Conservation (phyloP, 2,797 vertebrate genomes). For the Phaenicophaeus curvirostris region DNA sequence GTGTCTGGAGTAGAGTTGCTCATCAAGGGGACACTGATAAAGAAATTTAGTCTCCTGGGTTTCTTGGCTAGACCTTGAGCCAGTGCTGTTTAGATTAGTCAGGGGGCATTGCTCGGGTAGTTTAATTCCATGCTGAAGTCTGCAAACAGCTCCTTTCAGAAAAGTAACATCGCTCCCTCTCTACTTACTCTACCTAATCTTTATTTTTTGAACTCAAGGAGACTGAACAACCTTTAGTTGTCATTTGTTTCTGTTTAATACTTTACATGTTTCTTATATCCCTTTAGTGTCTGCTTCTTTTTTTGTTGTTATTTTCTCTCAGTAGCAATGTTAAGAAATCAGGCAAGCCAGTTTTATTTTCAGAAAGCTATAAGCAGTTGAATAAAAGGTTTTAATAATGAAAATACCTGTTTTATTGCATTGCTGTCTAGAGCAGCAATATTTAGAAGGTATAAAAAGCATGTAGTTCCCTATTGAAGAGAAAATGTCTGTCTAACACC, state of each 20-base stretch:
- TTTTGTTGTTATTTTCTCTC: not conserved
- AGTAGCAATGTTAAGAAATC: not conserved
- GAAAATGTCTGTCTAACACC: not conserved
- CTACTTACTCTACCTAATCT: not conserved
- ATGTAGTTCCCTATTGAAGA: not conserved
- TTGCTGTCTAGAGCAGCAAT: not conserved
- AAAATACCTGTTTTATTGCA: constrained; percentile 29
- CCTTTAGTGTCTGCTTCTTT: not conserved
- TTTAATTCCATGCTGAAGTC: not conserved
- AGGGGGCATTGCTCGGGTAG: not conserved
- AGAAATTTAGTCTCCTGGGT: not conserved
- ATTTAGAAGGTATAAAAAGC: constrained; percentile 11
- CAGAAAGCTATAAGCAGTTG: not conserved
- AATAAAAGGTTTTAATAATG: constrained; percentile 14
- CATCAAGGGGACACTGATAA: accelerated
- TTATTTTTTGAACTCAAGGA: not conserved
- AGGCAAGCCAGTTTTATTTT: not conserved
- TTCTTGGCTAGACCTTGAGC: not conserved
- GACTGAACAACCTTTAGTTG: not conserved
- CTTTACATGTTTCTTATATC: not conserved
- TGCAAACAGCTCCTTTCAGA: not conserved
- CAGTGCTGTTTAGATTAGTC: not conserved
- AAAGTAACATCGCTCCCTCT: not conserved
- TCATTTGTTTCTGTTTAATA: not conserved
- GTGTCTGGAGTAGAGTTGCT: not conserved